These are phyloP conservation scores for Drosophila kanekoi DNA, from an alignment of 2,888 invertebrate species.

Conservation along the genomic window DNA sequence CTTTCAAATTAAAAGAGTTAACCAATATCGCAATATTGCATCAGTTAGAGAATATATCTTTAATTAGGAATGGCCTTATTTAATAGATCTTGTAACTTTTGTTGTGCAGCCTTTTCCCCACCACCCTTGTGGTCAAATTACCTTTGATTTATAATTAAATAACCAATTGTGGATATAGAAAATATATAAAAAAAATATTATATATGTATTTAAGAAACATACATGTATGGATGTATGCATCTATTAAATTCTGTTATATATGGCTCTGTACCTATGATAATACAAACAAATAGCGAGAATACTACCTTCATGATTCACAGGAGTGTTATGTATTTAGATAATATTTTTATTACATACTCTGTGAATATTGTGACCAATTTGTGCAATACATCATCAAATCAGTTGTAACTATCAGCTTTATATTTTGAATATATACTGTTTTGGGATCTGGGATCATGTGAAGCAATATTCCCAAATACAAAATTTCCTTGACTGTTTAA, in stretches of 20 bases:
- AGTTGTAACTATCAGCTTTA: slow-evolving; percentile 30
- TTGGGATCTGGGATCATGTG: too few relatives aligned
- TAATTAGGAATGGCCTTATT: neutral
- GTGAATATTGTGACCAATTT: slow-evolving; percentile 45
- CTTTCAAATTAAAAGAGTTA: slow-evolving; percentile 7
- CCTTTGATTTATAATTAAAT: slow-evolving; percentile 6
- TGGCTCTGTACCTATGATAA: slow-evolving; percentile 31
- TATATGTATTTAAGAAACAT: neutral
- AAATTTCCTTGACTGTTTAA: neutral
- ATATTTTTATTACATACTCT: slow-evolving; percentile 25
- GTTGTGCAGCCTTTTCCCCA: neutral
- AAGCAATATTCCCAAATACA: neutral
- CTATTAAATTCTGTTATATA: slow-evolving; percentile 2
- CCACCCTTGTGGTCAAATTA: too few relatives aligned
- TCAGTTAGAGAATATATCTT: slow-evolving; percentile 3
- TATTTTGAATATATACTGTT: too few relatives aligned
- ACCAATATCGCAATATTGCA: neutral
- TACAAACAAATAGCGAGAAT: too few relatives aligned
- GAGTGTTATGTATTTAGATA: slow-evolving; percentile 1
- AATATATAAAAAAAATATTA: neutral
- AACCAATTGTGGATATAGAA: slow-evolving; percentile 22
- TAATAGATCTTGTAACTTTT: neutral
- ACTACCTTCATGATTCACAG: neutral
- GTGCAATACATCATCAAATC: slow-evolving; percentile 25
- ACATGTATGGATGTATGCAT: neutral